These are phyloP conservation scores for Manis pentadactyla DNA, from an alignment of 2,797 vertebrate genomes.

Conservation along the genomic window DNA sequence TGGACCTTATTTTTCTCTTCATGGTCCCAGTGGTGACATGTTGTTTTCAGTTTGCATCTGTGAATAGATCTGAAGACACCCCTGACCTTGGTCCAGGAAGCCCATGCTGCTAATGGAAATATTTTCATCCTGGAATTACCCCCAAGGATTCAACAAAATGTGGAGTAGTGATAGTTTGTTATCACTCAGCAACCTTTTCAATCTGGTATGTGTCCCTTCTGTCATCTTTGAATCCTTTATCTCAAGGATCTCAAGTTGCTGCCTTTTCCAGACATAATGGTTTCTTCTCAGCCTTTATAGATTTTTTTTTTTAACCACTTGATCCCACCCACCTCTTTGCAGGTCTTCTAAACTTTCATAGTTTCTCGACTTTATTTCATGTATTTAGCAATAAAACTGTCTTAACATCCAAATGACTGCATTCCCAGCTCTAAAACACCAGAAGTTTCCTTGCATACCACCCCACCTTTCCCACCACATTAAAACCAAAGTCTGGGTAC, in stretches of 20 bases:
- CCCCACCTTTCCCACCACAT: neutral
- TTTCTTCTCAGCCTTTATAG: neutral
- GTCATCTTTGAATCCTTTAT: conserved; percentile 45
- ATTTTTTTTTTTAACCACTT: neutral
- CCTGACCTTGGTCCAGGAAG: conserved; percentile 24
- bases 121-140: conserved; percentile 1
- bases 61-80: conserved; percentile 14
- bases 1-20: conserved; percentile 34
- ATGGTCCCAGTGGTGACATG: neutral
- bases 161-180: neutral
- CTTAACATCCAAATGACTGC: neutral
- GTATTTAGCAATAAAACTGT: neutral
- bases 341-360: neutral
- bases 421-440: neutral
- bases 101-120: neutral
- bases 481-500: neutral
- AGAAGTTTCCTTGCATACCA: neutral
- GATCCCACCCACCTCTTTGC: neutral
- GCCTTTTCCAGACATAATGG: neutral
- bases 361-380: neutral
- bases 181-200: conserved; percentile 12
- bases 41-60: neutral
- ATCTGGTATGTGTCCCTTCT: neutral
- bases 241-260: neutral
- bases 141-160: conserved; percentile 46